These are phyloP conservation scores for Moxostoma hubbsi DNA, from an alignment of 2,797 vertebrate species.

Conservation along the genomic window DNA sequence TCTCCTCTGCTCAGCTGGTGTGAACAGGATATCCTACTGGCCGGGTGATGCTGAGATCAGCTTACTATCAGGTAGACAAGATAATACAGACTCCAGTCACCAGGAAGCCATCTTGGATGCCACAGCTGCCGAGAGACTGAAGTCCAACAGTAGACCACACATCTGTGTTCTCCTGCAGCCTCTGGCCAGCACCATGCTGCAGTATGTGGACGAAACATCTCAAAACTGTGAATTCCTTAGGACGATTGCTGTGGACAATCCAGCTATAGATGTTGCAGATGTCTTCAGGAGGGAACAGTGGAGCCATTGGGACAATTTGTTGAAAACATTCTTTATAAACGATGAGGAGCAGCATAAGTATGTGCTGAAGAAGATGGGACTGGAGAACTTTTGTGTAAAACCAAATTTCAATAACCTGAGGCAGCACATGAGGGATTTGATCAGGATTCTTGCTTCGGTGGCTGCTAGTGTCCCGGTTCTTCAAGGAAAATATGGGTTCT, in stretches of 20 bases:
- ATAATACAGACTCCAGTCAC: constrained; percentile 54
- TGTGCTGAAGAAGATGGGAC: constrained; percentile 83
- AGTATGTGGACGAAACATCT: constrained; percentile 88
- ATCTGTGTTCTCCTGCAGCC: constrained; percentile 89
- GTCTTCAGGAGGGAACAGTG: constrained; percentile 80
- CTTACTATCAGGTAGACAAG: constrained; percentile 69
- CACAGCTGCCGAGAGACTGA: constrained; percentile 86
- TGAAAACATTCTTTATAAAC: constrained; percentile 81
- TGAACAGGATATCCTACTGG: constrained; percentile 94
- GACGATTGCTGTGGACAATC: constrained; percentile 74
- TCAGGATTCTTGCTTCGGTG: constrained; percentile 84
- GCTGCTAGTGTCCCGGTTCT: constrained; percentile 83
- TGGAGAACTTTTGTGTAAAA: constrained; percentile 90
- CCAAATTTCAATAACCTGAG: constrained; percentile 89
- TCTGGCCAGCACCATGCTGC: constrained; percentile 80
- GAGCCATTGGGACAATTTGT: constrained; percentile 80
- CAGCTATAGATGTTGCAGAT: constrained; percentile 66
- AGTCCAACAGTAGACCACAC: constrained; percentile 89
- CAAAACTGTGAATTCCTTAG: constrained; percentile 87
- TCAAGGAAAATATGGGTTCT: constrained; percentile 83
- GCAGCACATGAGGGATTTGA: constrained; percentile 89
- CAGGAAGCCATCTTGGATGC: constrained; percentile 88
- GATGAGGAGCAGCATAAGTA: constrained; percentile 80
- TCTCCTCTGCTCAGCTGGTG: constrained; percentile 79
- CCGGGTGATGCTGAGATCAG: constrained; percentile 93